Evolutionary conservation across 2,113 vertebrate species (phyloP).

Genomic region (Leptobrachium ailaonicum): DNA sequence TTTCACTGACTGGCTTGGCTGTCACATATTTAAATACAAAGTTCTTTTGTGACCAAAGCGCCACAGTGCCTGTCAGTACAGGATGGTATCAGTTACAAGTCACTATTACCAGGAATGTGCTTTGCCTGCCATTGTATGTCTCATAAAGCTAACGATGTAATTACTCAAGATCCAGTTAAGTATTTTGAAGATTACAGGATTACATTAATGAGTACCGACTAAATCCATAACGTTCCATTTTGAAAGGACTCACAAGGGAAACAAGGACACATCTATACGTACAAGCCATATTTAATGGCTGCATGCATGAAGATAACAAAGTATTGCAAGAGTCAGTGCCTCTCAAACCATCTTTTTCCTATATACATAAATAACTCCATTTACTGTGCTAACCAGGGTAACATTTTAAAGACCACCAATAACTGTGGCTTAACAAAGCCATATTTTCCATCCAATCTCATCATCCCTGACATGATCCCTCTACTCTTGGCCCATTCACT

Average conservation of each 20-base stretch:
- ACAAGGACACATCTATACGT: not conserved
- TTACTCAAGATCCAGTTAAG: slow-evolving; percentile 24
- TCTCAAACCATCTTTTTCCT: no score
- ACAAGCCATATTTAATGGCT: not conserved
- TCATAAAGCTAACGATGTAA: slow-evolving; percentile 30
- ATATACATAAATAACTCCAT: no score
- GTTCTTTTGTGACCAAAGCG: not conserved
- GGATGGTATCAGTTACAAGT: not conserved
- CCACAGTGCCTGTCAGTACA: not conserved
- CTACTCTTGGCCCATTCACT: no score
- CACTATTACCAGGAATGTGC: slow-evolving; percentile 3
- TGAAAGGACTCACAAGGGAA: not conserved
- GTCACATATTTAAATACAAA: no score
- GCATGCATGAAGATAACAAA: not conserved
- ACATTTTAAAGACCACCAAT: no score
- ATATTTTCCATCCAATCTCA: no score
- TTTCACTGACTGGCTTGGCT: no score
- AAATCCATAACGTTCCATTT: slow-evolving; percentile 8
- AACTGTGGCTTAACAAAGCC: no score
- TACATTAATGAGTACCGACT: slow-evolving; percentile 7
- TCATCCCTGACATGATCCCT: no score
- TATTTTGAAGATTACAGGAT: slow-evolving; percentile 24
- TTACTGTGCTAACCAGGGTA: no score
- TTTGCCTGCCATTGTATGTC: not conserved
- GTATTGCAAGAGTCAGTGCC: no score